Percentiles rank a stretch among this genome's conserved stretches.
These are phyloP conservation scores for Iselma pallidipennis DNA, from an alignment of 2,888 invertebrate genomes.

Conservation along the genomic window DNA sequence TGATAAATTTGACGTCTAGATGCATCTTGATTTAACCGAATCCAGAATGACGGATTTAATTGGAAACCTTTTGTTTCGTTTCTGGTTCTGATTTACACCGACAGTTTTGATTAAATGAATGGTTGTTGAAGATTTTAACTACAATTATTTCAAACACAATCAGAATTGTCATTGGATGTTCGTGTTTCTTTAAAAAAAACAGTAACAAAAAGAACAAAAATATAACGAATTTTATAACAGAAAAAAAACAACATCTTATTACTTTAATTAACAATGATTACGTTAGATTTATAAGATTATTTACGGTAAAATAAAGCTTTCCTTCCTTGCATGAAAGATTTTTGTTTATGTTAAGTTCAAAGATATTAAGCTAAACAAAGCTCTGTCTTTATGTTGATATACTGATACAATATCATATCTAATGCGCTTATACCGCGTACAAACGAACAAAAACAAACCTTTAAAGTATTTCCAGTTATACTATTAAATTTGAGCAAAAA, in stretches of 20 bases:
- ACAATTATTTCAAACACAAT: not conserved
- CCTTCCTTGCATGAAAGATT: not conserved
- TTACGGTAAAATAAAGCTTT: not conserved
- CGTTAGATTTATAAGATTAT: not conserved
- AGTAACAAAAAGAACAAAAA: not conserved
- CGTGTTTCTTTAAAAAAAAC: too few relatives aligned
- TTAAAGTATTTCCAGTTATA: not conserved
- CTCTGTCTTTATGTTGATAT: not conserved
- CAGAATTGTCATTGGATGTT: not conserved
- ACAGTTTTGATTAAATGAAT: not conserved
- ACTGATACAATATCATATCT: not conserved
- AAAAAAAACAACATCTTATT: too few relatives aligned
- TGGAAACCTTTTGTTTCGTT: not conserved
- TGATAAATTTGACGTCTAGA: conserved; percentile 6
- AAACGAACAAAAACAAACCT: not conserved
- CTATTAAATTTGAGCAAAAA: not conserved
- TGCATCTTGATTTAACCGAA: conserved; percentile 2
- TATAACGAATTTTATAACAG: too few relatives aligned
- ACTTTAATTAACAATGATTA: too few relatives aligned
- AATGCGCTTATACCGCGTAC: not conserved
- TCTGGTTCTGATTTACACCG: not conserved
- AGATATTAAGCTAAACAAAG: not conserved
- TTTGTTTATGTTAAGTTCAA: not conserved
- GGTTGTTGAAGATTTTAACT: not conserved
- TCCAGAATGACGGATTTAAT: not conserved